These are phyloP conservation scores for Sphaerophoria rueppellii DNA, from an alignment of 2,888 invertebrate genomes.

Conservation along the genomic window DNA sequence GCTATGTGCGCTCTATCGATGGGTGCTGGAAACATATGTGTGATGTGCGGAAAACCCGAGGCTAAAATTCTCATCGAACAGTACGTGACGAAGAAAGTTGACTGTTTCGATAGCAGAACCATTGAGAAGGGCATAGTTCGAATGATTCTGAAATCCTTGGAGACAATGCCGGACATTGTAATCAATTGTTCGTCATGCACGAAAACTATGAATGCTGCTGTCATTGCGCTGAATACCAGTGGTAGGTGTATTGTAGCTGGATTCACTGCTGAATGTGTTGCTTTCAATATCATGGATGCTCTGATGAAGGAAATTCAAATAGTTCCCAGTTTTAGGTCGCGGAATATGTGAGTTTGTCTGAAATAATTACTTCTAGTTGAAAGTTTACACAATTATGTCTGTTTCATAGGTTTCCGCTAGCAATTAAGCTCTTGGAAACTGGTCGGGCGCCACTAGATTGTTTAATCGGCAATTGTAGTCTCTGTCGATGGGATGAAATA, in stretches of 20 bases:
- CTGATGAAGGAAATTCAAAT: slow-evolving; percentile 79
- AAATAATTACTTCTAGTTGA: neutral
- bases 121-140: slow-evolving; percentile 74
- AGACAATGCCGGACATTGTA: slow-evolving; percentile 77
- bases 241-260: slow-evolving; percentile 78
- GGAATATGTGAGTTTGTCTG: slow-evolving; percentile 77
- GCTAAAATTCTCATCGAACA: slow-evolving; percentile 74
- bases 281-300: slow-evolving; percentile 78
- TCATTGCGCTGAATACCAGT: slow-evolving; percentile 77
- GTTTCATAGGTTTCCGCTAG: slow-evolving; percentile 77
- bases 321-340: slow-evolving; percentile 78
- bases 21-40: slow-evolving; percentile 77
- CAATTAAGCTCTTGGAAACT: slow-evolving; percentile 76
- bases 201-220: slow-evolving; percentile 77
- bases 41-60: slow-evolving; percentile 74
- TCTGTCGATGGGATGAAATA: slow-evolving; percentile 72
- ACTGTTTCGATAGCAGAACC: slow-evolving; percentile 72
- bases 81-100: slow-evolving; percentile 75
- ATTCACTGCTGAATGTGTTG: slow-evolving; percentile 78
- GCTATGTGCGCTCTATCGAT: slow-evolving; percentile 77
- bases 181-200: slow-evolving; percentile 78
- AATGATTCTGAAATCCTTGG: slow-evolving; percentile 73
- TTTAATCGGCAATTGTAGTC: slow-evolving; percentile 74
- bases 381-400: neutral
- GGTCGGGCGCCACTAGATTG: slow-evolving; percentile 76